Conservation (phyloP, 2,797 vertebrate genomes). For the Catamblyrhynchus diadema region DNA sequence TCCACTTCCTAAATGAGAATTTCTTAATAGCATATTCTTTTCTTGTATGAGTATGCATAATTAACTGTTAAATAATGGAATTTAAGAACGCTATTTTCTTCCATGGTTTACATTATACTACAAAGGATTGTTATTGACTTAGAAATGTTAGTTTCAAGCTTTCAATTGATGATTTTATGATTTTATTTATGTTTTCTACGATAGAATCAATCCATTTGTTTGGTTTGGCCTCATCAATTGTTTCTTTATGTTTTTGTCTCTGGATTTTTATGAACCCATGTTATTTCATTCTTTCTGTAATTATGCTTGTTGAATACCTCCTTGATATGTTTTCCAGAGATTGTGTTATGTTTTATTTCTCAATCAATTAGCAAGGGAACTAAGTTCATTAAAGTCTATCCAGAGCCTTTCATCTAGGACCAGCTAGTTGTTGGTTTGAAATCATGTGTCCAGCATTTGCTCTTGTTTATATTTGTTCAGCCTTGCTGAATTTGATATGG, state of each 20-base stretch:
- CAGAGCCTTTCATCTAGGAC: background rate
- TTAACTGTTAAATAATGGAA: background rate
- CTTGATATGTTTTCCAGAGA: background rate
- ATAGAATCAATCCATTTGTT: background rate
- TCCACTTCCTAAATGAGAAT: background rate
- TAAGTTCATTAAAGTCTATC: background rate
- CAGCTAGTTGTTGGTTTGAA: background rate
- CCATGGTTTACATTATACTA: background rate
- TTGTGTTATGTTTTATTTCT: background rate
- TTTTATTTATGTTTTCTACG: background rate
- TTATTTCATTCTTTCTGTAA: background rate
- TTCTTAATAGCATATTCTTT: background rate
- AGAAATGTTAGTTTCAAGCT: background rate
- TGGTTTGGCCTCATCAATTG: background rate
- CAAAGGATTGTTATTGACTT: background rate
- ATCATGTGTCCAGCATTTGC: background rate
- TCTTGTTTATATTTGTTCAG: background rate
- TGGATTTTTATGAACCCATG: background rate
- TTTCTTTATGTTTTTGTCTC: background rate
- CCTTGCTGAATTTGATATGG: background rate
- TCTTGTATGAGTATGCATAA: background rate
- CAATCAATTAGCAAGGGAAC: background rate
- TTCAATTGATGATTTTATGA: background rate
- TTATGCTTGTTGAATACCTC: background rate
- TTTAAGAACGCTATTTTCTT: background rate